phyloP scores from a whole-genome alignment of 2,113 vertebrate genomes.

The rat (Rattus norvegicus) region GRCr8 NC_086039.1:136746501-136747000 shows the following conservation, averaged over 20 bases:
- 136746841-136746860: not conserved
- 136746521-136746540: not conserved
- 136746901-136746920: not conserved
- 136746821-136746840: not conserved
- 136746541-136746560: not conserved
- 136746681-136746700: not conserved
- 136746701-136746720: not conserved
- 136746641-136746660: not conserved
- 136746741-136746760: not conserved
- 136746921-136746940: not conserved
- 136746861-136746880: not conserved
- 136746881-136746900: not conserved
- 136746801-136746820: not conserved
- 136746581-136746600: not conserved
- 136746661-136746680: not conserved
- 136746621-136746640: not conserved
- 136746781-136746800: not conserved
- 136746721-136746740: not conserved
- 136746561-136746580: not conserved
- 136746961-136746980: not conserved
- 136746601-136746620: not conserved
- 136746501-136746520: not conserved
- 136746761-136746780: not conserved
- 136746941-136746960: not conserved
- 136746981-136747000: constrained; percentile 9